These are phyloP conservation scores for Agonopterix alstromeriana DNA, from an alignment of 2,888 invertebrate species.

Conservation along the genomic window DNA sequence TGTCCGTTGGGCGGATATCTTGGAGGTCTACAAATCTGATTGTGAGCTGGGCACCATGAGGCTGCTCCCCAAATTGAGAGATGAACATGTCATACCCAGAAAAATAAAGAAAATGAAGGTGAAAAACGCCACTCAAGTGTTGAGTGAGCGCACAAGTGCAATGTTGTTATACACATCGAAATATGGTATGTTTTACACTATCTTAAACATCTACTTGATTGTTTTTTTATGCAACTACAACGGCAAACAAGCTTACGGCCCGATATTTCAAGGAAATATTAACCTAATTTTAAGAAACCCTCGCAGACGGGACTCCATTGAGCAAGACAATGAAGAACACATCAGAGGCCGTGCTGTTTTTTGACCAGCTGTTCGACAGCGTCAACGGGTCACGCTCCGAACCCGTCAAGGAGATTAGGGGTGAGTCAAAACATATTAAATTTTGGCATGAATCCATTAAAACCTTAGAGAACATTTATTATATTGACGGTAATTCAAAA, in stretches of 20 bases:
- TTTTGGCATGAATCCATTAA: slow-evolving; percentile 13
- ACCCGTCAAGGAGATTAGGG: slow-evolving; percentile 7
- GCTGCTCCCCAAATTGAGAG: not conserved
- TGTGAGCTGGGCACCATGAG: not conserved
- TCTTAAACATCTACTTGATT: no score
- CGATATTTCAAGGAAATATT: no score
- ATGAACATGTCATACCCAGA: not conserved
- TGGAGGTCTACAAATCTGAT: not conserved
- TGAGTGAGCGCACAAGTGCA: no score
- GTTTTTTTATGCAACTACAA: no score
- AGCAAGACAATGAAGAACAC: slow-evolving; percentile 4
- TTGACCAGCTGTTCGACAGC: slow-evolving; percentile 12
- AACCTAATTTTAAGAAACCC: no score
- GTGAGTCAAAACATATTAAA: slow-evolving; percentile 4
- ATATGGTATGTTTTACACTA: no score
- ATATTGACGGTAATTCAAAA: slow-evolving; percentile 1
- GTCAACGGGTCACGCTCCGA: slow-evolving; percentile 8
- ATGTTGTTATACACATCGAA: no score
- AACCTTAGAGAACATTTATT: slow-evolving; percentile 10
- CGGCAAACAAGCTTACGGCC: no score
- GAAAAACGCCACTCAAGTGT: no score
- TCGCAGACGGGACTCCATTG: no score
- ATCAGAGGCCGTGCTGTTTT: slow-evolving; percentile 9
- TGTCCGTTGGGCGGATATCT: not conserved
- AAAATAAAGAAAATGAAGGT: no score